Base-by-base conservation (phyloP, 2,113 vertebrate species). In the Cichladusa arquata region DNA sequence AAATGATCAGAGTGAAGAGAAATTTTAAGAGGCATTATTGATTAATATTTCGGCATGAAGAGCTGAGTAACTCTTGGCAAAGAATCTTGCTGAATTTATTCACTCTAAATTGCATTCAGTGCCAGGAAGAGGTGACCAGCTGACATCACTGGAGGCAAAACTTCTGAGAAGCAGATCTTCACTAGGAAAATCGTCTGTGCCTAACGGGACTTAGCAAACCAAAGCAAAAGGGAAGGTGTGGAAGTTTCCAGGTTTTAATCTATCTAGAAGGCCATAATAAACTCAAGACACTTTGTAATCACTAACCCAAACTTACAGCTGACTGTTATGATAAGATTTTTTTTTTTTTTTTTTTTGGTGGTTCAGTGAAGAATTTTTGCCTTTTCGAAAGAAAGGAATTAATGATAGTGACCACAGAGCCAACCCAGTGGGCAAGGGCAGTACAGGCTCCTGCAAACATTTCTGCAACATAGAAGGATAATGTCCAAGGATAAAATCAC, bases 11-110 rank as follows among this genome's bases (percentile, higher is more conserved):
- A 94, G 53, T 19, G 76, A 88, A 82, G 36, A 83, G 85, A 64
- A 92, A 73, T 81, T 92, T 93, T 90, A 67, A 93, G 90, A 81
- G n/a, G 53, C 4, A 2, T 78, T 86, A 92, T 92, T 2, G 79
- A 96, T 97, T 95, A 93, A 88, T 86, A 88, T 90, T 95, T 92
- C 0, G 4, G 34, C 80, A 78, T 0, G 26, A 88, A 81, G 67
- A 86, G 76, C 62, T 64, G 81, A 92, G 57, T 78, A 96, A 53
- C 74, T 90, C 79, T 90, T 96, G 76, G 92, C 72, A 81, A 81
- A 95, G 67, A 13, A 31, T 74, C 64, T 87, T 28, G 25, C 53
- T 87, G 81, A 86, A 94, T 93, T 90, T 73, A 88, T 86, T 88
- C 64, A 54, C 44, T 80, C 81, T 54, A 73, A 86, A 88, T 83